These are phyloP conservation scores for Ametastegia equiseti DNA, from an alignment of 2,888 invertebrate genomes.

Conservation along the genomic window DNA sequence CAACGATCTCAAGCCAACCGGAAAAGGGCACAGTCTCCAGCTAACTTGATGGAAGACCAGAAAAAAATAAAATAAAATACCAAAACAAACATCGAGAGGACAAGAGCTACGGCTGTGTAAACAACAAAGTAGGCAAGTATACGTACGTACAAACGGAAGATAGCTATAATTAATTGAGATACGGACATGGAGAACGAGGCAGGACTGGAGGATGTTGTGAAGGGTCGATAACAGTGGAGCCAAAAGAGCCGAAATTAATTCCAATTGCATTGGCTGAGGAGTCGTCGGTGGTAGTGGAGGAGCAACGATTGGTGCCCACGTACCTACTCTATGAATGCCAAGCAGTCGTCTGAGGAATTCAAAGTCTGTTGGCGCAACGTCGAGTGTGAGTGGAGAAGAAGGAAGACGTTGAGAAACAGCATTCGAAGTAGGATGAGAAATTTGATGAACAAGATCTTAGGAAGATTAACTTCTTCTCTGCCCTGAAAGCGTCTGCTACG, in stretches of 20 bases:
- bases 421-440: not conserved
- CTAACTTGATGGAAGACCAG: not conserved
- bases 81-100: no score
- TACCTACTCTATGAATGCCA: slow-evolving; percentile 19
- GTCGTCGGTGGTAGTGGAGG: no score
- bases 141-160: not conserved
- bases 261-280: slow-evolving; percentile 8
- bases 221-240: not conserved
- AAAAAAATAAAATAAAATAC: not conserved
- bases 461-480: not conserved
- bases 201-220: not conserved
- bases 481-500: no score
- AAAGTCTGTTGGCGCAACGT: slow-evolving; percentile 2
- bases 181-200: not conserved
- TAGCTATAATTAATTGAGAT: not conserved
- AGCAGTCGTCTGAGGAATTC: slow-evolving; percentile 9
- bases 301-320: not conserved
- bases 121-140: not conserved
- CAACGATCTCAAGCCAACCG: not conserved
- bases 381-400: not conserved
- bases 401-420: not conserved
- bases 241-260: slow-evolving; percentile 12
- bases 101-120: no score
- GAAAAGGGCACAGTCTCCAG: not conserved
- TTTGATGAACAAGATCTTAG: not conserved